A percentile compares a stretch with the other conserved stretches of the same genome.
These are phyloP conservation scores for Drosophila watanabei DNA, from an alignment of 1,140 invertebrate species.

Conservation along the genomic window DNA sequence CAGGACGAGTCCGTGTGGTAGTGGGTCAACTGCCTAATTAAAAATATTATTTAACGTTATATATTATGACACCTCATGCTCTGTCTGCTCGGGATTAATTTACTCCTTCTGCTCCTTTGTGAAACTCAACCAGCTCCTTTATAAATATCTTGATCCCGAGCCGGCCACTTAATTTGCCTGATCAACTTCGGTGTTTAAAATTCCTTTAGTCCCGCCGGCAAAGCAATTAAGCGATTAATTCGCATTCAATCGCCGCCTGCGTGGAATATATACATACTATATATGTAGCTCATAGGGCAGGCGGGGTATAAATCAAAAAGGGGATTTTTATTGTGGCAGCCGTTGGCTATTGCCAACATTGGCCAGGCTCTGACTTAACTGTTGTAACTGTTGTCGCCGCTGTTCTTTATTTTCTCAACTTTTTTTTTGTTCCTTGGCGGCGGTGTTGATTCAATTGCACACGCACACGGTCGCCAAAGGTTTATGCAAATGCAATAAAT, in stretches of 20 bases:
- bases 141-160: constrained; percentile 19
- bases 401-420: constrained; percentile 31
- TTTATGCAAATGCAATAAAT: constrained; percentile 83
- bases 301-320: constrained; percentile 69
- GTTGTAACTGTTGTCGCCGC: constrained; percentile 20
- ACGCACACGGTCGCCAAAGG: constrained; percentile 35
- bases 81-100: background rate
- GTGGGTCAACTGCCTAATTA: constrained; percentile 80
- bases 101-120: background rate
- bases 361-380: constrained; percentile 46
- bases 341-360: constrained; percentile 67
- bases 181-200: constrained; percentile 31
- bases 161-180: constrained; percentile 42
- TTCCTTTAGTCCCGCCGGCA: constrained; percentile 24
- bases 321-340: constrained; percentile 65
- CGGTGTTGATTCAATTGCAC: constrained; percentile 72
- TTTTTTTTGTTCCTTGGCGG: constrained; percentile 48
- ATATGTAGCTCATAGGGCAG: constrained; percentile 22
- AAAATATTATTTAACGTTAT: constrained; percentile 54
- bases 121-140: constrained; percentile 1
- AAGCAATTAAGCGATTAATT: constrained; percentile 74
- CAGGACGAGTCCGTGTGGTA: constrained; percentile 7
- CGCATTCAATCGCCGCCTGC: constrained; percentile 34
- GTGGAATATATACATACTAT: background rate
- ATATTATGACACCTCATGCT: constrained; percentile 12